Evolutionary conservation across 2,797 vertebrate species (phyloP).

Genomic region (Centropyge bicolor): DNA sequence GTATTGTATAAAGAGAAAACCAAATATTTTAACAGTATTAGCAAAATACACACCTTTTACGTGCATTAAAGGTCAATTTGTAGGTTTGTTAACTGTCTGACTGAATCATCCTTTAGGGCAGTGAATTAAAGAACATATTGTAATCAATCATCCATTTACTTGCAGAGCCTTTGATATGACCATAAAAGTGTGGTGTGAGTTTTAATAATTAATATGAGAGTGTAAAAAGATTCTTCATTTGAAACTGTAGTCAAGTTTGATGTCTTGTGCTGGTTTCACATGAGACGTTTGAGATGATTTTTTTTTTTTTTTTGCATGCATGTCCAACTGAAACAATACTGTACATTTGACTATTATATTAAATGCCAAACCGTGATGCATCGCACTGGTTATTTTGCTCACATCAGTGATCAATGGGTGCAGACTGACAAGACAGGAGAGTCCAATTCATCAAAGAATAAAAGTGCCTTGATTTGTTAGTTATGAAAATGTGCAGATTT

Average conservation of each 20-base stretch:
- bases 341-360: conserved; percentile 86
- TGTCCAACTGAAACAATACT: conserved; percentile 83
- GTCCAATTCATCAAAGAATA: neutral
- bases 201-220: conserved; percentile 47
- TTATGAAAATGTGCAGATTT: neutral
- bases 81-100: conserved; percentile 17
- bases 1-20: conserved; percentile 30
- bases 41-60: conserved; percentile 28
- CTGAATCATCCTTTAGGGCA: conserved; percentile 7
- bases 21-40: conserved; percentile 34
- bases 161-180: conserved; percentile 32
- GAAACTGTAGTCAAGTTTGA: conserved; percentile 73
- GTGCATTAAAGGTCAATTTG: conserved; percentile 27
- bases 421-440: neutral
- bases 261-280: conserved; percentile 88
- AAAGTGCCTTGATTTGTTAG: neutral
- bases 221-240: conserved; percentile 61
- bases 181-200: conserved; percentile 43
- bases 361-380: conserved; percentile 75
- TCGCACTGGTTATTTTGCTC: conserved; percentile 36
- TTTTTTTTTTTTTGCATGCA: conserved; percentile 81
- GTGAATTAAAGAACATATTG: conserved; percentile 39
- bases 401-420: neutral
- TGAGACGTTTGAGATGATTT: conserved; percentile 75
- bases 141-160: conserved; percentile 40